phyloP scores from a whole-genome alignment of 2,113 vertebrate genomes.

The Gallinago jamesoni region DNA sequence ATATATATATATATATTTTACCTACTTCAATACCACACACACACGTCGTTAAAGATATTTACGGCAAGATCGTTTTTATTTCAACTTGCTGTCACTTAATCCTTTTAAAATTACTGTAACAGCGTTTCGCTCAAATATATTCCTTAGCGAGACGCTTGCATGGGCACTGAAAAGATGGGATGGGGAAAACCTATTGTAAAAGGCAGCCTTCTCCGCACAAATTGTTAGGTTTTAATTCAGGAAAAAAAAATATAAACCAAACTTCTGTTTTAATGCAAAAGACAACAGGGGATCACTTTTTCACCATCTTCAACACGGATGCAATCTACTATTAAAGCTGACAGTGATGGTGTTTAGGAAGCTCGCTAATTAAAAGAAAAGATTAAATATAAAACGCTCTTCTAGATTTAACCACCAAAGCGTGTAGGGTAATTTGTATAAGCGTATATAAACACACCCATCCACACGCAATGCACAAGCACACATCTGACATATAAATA shows the following conservation, averaged over 20 bases:
- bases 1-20: neutral
- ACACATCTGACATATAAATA: neutral
- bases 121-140: neutral
- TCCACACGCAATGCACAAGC: neutral
- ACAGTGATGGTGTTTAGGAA: neutral
- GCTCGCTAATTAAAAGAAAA: neutral
- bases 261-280: neutral
- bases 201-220: neutral
- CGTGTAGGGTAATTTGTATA: neutral
- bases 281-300: neutral
- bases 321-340: neutral
- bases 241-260: neutral
- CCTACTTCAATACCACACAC: neutral
- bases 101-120: neutral
- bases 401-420: neutral
- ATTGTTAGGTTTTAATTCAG: neutral
- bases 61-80: neutral
- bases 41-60: neutral
- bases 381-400: neutral
- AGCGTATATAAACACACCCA: neutral
- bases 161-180: neutral
- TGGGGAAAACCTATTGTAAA: neutral
- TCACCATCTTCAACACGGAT: neutral
- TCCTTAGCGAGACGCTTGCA: neutral
- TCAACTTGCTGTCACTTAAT: neutral